Conservation (phyloP, 2,888 invertebrate species). For the Apamea anceps region DNA sequence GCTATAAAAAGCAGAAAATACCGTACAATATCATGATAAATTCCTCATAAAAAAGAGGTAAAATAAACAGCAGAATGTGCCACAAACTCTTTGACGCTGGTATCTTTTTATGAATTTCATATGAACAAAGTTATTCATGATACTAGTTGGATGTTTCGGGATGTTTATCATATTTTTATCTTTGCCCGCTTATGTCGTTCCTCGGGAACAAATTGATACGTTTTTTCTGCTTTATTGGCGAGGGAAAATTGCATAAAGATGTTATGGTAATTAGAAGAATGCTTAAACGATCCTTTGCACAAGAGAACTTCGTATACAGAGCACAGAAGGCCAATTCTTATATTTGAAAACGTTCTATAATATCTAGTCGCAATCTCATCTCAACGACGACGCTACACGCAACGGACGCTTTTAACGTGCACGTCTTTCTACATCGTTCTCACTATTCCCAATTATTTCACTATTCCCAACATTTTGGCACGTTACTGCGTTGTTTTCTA, state of each 20-base stretch:
- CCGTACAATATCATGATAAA: conserved; percentile 25
- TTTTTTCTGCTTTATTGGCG: not conserved
- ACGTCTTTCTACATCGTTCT: no score
- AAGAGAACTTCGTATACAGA: not conserved
- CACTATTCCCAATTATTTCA: no score
- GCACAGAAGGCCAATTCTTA: no score
- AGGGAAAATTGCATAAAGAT: not conserved
- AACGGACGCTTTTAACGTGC: no score
- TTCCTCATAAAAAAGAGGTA: conserved; percentile 12
- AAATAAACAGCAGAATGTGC: conserved; percentile 42
- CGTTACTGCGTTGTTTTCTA: not conserved
- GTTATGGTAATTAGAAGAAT: not conserved
- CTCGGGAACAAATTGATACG: conserved; percentile 16
- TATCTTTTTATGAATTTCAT: conserved; percentile 60
- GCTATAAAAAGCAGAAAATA: not conserved
- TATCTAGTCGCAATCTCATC: not conserved
- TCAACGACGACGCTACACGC: no score
- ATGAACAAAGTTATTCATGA: conserved; percentile 59
- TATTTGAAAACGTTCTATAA: not conserved
- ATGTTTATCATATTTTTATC: conserved; percentile 46
- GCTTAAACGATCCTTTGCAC: not conserved
- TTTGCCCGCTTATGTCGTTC: not conserved
- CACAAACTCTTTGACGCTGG: conserved; percentile 51
- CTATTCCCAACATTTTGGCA: not conserved
- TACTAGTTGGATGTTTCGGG: conserved; percentile 41